These are phyloP conservation scores for Mythimna lalbum DNA, from an alignment of 2,888 invertebrate genomes.

Conservation along the genomic window DNA sequence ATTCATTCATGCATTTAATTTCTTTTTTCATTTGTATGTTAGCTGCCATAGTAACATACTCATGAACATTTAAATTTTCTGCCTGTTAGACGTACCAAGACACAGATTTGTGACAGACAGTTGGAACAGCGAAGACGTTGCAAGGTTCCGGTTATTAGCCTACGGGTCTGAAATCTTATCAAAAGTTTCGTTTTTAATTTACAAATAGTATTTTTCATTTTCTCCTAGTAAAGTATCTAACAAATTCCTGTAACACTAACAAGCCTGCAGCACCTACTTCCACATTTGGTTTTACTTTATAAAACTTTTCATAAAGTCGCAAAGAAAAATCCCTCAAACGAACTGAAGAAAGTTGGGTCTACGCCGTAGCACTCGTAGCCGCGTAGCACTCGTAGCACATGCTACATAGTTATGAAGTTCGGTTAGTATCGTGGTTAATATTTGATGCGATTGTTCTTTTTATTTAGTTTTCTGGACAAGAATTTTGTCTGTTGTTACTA, in stretches of 20 bases:
- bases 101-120: too few relatives aligned
- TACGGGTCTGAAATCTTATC: too few relatives aligned
- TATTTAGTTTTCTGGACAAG: neutral
- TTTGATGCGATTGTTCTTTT: constrained; percentile 22
- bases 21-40: too few relatives aligned
- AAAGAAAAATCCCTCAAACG: constrained; percentile 55
- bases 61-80: too few relatives aligned
- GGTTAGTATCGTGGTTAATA: constrained; percentile 23
- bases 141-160: neutral
- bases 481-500: neutral
- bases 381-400: constrained; percentile 37
- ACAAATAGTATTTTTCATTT: neutral
- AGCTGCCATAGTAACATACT: too few relatives aligned
- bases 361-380: constrained; percentile 45
- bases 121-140: too few relatives aligned
- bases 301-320: constrained; percentile 45
- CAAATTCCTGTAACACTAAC: constrained; percentile 28
- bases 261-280: constrained; percentile 12
- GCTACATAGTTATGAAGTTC: constrained; percentile 47
- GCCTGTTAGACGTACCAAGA: too few relatives aligned
- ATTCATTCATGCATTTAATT: too few relatives aligned
- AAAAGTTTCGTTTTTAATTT: too few relatives aligned
- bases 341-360: constrained; percentile 60
- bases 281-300: constrained; percentile 37
- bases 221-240: constrained; percentile 15